These are phyloP conservation scores for Alosa alosa DNA, from an alignment of 2,113 vertebrate genomes.

Conservation along the genomic window DNA sequence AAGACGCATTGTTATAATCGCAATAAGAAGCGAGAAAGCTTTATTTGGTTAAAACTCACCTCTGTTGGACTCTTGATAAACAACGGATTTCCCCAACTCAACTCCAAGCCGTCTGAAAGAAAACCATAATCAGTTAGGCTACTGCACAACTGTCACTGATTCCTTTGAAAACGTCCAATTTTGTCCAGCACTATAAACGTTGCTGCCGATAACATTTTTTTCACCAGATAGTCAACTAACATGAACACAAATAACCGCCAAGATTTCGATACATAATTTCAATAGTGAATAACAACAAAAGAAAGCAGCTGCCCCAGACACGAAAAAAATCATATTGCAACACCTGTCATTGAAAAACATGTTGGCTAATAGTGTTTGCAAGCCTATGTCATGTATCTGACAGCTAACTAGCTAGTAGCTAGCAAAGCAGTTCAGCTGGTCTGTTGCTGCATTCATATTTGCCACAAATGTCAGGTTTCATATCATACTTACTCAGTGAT, in stretches of 20 bases:
- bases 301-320: not conserved
- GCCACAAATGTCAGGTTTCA: not conserved
- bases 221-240: not conserved
- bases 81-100: conserved; percentile 93
- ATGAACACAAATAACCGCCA: not conserved
- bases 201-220: not conserved
- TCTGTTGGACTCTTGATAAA: conserved; percentile 95
- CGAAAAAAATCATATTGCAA: not conserved
- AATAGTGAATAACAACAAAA: not conserved
- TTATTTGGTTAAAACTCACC: conserved; percentile 66
- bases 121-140: not conserved
- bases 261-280: not conserved
- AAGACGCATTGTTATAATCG: not conserved
- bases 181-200: no score
- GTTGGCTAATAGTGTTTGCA: not conserved
- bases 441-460: not conserved
- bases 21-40: not conserved
- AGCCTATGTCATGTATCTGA: not conserved
- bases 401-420: not conserved
- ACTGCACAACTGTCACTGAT: not conserved
- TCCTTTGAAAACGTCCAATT: no score
- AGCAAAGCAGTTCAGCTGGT: not conserved
- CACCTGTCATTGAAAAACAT: not conserved
- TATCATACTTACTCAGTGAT: conserved; percentile 86
- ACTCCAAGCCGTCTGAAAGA: conserved; percentile 85